A percentile compares a stretch with the other conserved stretches of the same genome.
These are phyloP conservation scores for Pelusios castaneus DNA, from an alignment of 2,113 vertebrate genomes.

Conservation along the genomic window DNA sequence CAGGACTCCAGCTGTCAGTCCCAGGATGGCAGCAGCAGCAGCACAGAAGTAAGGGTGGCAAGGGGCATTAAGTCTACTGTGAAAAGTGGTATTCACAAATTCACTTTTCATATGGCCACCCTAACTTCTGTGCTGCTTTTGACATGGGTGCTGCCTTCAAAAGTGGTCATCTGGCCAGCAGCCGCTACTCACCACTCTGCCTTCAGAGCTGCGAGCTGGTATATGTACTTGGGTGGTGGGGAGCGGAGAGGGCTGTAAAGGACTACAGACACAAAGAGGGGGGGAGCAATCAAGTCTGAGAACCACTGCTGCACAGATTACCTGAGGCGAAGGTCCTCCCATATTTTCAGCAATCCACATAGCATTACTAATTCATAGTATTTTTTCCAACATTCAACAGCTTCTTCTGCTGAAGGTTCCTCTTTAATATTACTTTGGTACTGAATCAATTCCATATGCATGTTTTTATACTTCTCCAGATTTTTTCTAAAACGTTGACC, in stretches of 20 bases:
- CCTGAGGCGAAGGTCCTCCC: constrained; percentile 67
- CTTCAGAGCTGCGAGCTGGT: too few species aligned
- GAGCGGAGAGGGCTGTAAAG: not conserved
- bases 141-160: not conserved
- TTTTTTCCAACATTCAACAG: constrained; percentile 74
- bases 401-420: constrained; percentile 67
- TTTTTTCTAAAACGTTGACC: constrained; percentile 74
- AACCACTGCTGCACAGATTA: constrained; percentile 26
- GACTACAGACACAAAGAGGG: not conserved
- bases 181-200: too few species aligned
- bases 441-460: constrained; percentile 63
- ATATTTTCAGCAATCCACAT: constrained; percentile 71
- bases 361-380: constrained; percentile 78
- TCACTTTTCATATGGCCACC: not conserved
- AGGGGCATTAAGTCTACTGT: not conserved
- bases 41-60: not conserved
- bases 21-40: too few species aligned
- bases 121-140: not conserved
- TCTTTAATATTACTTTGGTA: constrained; percentile 74
- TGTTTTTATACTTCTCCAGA: constrained; percentile 69
- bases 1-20: not conserved
- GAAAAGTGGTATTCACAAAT: not conserved
- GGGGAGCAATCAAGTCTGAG: not conserved
- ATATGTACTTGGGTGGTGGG: not conserved
- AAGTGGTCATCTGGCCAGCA: not conserved